These are phyloP conservation scores for Clarias gariepinus DNA, from an alignment of 2,113 vertebrate species.

Conservation along the genomic window DNA sequence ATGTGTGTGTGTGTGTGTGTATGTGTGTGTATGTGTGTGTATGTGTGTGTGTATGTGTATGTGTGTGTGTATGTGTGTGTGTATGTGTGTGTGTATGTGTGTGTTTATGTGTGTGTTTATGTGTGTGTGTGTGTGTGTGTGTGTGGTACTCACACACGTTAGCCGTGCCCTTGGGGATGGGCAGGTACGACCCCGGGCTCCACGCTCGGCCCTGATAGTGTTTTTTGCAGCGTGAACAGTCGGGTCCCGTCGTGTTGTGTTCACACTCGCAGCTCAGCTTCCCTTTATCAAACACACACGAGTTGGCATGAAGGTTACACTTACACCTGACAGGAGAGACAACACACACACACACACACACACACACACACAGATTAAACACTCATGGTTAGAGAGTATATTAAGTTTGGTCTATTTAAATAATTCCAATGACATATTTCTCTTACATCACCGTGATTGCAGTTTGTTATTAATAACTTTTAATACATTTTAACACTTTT, in stretches of 20 bases:
- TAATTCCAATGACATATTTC: not conserved
- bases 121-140: conserved; percentile 16
- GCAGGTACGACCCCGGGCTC: conserved; percentile 95
- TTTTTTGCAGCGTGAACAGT: conserved; percentile 97
- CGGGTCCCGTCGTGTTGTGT: conserved; percentile 96
- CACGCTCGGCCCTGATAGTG: conserved; percentile 93
- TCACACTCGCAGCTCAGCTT: conserved; percentile 94
- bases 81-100: not conserved
- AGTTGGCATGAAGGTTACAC: conserved; percentile 97
- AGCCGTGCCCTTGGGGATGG: conserved; percentile 97
- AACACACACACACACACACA: not conserved
- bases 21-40: not conserved
- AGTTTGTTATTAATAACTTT: too few relatives aligned
- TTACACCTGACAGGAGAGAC: conserved; percentile 83
- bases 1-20: too few relatives aligned
- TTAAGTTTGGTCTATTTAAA: not conserved
- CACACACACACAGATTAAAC: not conserved
- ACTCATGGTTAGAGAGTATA: not conserved
- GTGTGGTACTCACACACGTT: conserved; percentile 93
- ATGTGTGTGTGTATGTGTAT: not conserved
- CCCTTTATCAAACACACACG: conserved; percentile 92
- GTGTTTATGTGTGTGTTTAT: not conserved
- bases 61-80: not conserved
- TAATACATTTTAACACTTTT: too few relatives aligned
- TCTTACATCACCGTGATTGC: not conserved